phyloP scores from a whole-genome alignment of 2,797 vertebrate species.

The Malurus leucopterus region DNA sequence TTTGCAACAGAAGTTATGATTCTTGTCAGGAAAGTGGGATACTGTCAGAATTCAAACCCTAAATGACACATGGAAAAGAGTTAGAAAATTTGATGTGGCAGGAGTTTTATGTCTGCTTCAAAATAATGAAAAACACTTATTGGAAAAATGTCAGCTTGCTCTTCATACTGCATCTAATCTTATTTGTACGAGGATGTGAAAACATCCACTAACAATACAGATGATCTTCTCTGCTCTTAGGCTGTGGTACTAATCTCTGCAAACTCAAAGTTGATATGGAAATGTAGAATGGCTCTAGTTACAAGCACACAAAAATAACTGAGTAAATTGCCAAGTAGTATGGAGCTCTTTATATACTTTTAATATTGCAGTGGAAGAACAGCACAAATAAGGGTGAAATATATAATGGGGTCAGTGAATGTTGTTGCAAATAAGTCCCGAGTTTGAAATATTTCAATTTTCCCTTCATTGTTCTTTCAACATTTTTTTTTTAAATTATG shows the following conservation, averaged over 20 bases:
- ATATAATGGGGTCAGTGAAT: background rate
- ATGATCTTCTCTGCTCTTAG: constrained; percentile 24
- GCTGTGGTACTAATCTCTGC: constrained; percentile 29
- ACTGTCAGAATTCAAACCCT: background rate
- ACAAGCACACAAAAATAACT: constrained; percentile 30
- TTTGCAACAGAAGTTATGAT: background rate
- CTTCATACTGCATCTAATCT: constrained; percentile 44
- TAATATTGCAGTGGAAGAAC: background rate
- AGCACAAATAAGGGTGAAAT: background rate
- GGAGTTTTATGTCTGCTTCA: constrained; percentile 24
- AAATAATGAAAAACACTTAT: constrained; percentile 56
- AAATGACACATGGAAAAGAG: background rate
- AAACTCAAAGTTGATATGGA: background rate
- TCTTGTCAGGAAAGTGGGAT: background rate
- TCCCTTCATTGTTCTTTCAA: background rate
- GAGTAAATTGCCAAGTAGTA: background rate
- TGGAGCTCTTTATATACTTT: background rate
- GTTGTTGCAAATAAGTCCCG: background rate
- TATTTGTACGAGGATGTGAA: constrained; percentile 47
- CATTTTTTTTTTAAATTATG: background rate
- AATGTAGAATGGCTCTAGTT: constrained; percentile 40
- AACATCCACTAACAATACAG: constrained; percentile 33
- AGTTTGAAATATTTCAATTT: background rate
- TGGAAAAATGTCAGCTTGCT: constrained; percentile 53
- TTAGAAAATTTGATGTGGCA: background rate